Evolutionary conservation across 1,140 invertebrate species (phyloP), one percentile per base, ranked within the genome.

Genomic region (Lucilia cuprina): DNA sequence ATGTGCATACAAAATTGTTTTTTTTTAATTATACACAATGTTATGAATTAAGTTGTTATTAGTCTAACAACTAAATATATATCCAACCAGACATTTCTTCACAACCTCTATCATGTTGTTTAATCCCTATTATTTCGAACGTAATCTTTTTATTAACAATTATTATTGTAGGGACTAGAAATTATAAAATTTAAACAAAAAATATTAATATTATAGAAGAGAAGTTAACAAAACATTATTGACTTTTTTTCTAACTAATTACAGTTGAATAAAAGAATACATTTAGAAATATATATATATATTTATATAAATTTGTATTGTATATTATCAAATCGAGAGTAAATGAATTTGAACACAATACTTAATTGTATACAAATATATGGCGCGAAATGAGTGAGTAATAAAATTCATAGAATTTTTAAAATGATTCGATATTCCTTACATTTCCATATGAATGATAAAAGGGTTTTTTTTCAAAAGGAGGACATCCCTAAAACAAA

Each of bases 191-290:
- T 60, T 60, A n/a, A 60, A 60, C 2, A 60, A 17, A n/a, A 60
- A 17, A 60, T n/a, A 60, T 17, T 5, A 17, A 60, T 17, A 17
- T n/a, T n/a, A 17, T 14, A 60, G 55, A n/a, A 60, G 55, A 60
- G 55, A 70, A 70, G 65, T 70, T 19, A 80, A 80, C 77, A 80
- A 80, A 80, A 80, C 77, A 80, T 80, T 80, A 80, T 80, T 80
- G 77, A 80, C 47, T 83, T 83, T 83, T 10, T 83, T 74, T 65
- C 8, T 21, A 80, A 80, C 77, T 80, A 49, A 80, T 49, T 25
- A 14, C 77, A 49, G 82, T 82, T 70, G 30, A 60, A 78, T 80
- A 80, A 49, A 41, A 50, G n/a, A 80, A 35, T 14, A 77, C 19
- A 77, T 77, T 34, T 77, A 35, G 12, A 10, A 12, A 80, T 49